Percentiles rank a stretch among this genome's conserved stretches.
Evolutionary conservation across 2,797 vertebrate genomes (phyloP).

Genomic region (Tamandua tetradactyla): DNA sequence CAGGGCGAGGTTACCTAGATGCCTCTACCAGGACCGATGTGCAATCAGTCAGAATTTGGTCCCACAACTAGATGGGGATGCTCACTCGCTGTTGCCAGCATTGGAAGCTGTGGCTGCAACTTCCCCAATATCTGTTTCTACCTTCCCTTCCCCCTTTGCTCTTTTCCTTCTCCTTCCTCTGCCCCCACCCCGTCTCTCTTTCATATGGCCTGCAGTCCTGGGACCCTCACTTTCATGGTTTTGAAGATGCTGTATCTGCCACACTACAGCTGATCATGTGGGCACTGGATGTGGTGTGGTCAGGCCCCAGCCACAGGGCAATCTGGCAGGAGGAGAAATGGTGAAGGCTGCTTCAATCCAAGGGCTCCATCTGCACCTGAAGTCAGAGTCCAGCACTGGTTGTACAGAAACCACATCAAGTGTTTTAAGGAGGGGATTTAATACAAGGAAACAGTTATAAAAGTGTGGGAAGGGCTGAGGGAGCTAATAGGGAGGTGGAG

Average conservation of each 20-base stretch:
- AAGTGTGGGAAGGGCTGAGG: neutral
- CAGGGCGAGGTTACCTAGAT: too few relatives aligned
- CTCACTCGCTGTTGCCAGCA: neutral
- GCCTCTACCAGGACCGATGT: neutral
- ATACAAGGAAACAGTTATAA: neutral
- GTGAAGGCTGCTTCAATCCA: too few relatives aligned
- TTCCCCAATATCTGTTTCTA: neutral
- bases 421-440: neutral
- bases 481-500: neutral
- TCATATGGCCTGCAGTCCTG: rapidly evolving
- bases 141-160: neutral
- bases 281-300: too few relatives aligned
- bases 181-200: neutral
- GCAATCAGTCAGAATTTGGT: neutral
- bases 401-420: neutral
- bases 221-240: neutral
- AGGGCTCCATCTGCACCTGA: neutral
- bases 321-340: neutral
- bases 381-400: neutral
- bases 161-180: neutral
- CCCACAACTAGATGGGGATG: neutral
- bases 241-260: neutral
- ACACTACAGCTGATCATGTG: neutral
- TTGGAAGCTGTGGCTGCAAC: too few relatives aligned
- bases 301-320: neutral